Evolutionary conservation across 2,113 vertebrate species (phyloP).

Genomic region (Muntiacus muntjak): DNA sequence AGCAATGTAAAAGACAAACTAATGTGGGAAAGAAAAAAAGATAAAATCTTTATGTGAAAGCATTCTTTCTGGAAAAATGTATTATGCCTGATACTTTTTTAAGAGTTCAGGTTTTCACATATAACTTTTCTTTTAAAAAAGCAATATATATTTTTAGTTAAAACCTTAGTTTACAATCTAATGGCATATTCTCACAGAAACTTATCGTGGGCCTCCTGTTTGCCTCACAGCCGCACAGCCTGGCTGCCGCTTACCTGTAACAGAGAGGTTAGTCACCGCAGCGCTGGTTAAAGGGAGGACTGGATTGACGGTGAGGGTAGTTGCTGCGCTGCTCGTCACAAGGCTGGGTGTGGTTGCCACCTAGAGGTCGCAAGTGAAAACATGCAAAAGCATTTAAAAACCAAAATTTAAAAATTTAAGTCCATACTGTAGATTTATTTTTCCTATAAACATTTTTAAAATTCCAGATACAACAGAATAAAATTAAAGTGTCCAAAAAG

Average conservation of each 20-base stretch:
- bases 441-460: not conserved
- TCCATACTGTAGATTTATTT: not conserved
- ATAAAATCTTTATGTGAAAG: not conserved
- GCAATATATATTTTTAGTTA: not conserved
- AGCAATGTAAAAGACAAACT: not conserved
- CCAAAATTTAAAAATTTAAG: not conserved
- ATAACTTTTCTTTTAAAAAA: not conserved
- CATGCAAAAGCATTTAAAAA: not conserved
- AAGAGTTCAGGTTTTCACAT: not conserved
- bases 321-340: conserved; percentile 95
- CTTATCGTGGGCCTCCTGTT: fast-evolving
- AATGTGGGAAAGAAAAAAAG: not conserved
- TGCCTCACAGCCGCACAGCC: not conserved
- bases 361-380: conserved; percentile 80
- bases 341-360: conserved; percentile 98
- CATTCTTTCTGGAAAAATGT: not conserved
- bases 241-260: conserved; percentile 85
- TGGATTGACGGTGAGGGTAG: conserved; percentile 96
- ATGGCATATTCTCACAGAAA: not conserved
- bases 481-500: not conserved
- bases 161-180: not conserved
- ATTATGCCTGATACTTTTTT: not conserved
- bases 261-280: conserved; percentile 88
- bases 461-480: not conserved
- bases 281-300: conserved; percentile 95